A percentile compares a stretch with the other conserved stretches of the same genome.
phyloP scores from a whole-genome alignment of 2,113 vertebrate genomes.

The Poeciliopsis prolifica region DNA sequence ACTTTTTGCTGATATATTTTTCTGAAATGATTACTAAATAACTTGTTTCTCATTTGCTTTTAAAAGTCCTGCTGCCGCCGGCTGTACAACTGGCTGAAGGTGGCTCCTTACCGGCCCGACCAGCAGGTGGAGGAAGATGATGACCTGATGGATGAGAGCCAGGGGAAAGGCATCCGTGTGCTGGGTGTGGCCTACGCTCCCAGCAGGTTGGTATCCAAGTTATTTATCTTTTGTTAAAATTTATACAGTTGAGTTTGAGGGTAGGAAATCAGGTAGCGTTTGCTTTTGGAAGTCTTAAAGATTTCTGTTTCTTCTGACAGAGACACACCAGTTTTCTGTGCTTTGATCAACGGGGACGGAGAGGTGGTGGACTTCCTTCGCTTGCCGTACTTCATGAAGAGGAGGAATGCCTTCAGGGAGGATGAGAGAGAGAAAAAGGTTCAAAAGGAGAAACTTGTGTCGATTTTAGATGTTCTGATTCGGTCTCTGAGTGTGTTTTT shows the following conservation, averaged over 20 bases:
- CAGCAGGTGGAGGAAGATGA: conserved; percentile 97
- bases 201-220: conserved; percentile 81
- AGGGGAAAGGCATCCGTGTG: conserved; percentile 94
- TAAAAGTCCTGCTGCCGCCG: conserved; percentile 91
- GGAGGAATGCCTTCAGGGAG: conserved; percentile 94
- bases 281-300: not conserved
- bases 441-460: conserved; percentile 19
- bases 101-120: conserved; percentile 93
- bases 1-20: not conserved
- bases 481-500: not conserved
- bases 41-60: not conserved
- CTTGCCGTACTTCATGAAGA: conserved; percentile 93
- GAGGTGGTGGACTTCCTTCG: conserved; percentile 97
- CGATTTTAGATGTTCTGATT: not conserved
- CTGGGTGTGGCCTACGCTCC: conserved; percentile 94
- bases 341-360: conserved; percentile 94
- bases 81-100: conserved; percentile 96
- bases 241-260: not conserved
- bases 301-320: conserved; percentile 70
- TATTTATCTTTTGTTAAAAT: not conserved
- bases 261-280: not conserved
- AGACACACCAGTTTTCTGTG: conserved; percentile 96
- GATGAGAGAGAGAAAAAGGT: conserved; percentile 97
- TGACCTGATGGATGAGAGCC: conserved; percentile 96
- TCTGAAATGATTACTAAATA: not conserved